Conservation (phyloP, 2,113 vertebrate genomes). For the Tachysurus vachellii region DNA sequence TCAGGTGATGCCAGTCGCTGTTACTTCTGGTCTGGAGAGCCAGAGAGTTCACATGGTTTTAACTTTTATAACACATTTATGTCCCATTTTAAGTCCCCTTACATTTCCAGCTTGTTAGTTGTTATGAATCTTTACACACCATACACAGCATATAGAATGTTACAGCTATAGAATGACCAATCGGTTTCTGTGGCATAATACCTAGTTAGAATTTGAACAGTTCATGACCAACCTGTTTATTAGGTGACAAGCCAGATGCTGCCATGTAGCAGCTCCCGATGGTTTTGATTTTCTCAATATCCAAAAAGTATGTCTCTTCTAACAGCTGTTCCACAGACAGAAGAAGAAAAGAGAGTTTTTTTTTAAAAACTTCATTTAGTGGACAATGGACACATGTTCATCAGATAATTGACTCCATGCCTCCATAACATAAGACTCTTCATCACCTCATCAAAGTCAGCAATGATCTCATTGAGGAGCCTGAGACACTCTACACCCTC, state of each 20-base stretch:
- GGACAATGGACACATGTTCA: not conserved
- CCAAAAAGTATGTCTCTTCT: conserved; percentile 90
- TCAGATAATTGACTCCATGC: not conserved
- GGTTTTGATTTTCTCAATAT: conserved; percentile 98
- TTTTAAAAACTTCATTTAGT: not conserved
- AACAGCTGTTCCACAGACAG: conserved; percentile 75
- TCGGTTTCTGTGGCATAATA: not conserved
- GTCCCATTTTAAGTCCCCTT: not conserved
- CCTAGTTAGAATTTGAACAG: not conserved
- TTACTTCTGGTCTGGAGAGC: conserved; percentile 63
- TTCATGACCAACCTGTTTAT: conserved; percentile 74
- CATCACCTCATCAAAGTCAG: conserved; percentile 92
- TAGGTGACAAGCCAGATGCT: conserved; percentile 90
- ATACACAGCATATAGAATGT: not conserved
- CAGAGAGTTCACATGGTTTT: not conserved
- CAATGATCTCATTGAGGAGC: conserved; percentile 94
- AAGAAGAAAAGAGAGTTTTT: not conserved
- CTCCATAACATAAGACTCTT: not conserved
- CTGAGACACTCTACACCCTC: conserved; percentile 92
- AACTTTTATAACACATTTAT: not conserved
- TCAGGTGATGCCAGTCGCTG: conserved; percentile 91
- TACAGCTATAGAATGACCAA: not conserved
- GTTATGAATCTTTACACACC: not conserved
- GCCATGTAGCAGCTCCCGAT: conserved; percentile 98
- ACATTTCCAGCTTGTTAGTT: not conserved